These are phyloP conservation scores for Drosophila histrio DNA, from an alignment of 2,888 invertebrate genomes.

Conservation along the genomic window DNA sequence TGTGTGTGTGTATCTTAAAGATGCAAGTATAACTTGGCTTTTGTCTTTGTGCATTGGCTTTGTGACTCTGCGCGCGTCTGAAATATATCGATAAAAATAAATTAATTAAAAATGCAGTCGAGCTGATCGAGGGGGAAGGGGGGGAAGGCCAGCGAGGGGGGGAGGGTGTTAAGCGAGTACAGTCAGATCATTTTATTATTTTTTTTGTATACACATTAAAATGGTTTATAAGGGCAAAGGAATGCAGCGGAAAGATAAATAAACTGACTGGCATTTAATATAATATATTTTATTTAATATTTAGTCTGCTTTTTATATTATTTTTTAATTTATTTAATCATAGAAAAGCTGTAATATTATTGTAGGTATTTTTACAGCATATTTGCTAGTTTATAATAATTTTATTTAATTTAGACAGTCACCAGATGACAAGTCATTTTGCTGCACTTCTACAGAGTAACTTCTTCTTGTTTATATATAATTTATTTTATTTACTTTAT, in stretches of 20 bases:
- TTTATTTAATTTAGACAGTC: neutral
- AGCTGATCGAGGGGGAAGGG: slow-evolving; percentile 3
- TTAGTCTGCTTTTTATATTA: neutral
- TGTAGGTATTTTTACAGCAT: no score
- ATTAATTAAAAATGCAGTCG: slow-evolving; percentile 76
- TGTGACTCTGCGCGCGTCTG: slow-evolving; percentile 52
- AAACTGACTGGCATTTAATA: neutral
- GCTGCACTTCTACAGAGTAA: neutral
- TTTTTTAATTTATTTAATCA: neutral
- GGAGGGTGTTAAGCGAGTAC: slow-evolving; percentile 1
- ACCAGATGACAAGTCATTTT: neutral
- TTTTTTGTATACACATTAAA: slow-evolving; percentile 5
- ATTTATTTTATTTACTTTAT: no score
- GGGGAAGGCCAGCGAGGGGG: no score
- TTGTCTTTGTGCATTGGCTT: slow-evolving; percentile 72
- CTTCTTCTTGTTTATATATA: no score
- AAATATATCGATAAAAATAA: slow-evolving; percentile 76
- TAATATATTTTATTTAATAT: neutral
- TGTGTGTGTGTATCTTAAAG: slow-evolving; percentile 63
- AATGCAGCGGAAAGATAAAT: neutral
- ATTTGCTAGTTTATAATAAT: neutral
- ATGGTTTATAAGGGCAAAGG: neutral
- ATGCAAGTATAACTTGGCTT: slow-evolving; percentile 77
- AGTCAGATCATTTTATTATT: slow-evolving; percentile 22
- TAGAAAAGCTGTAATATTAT: no score